Evolutionary conservation across 2,113 vertebrate genomes (phyloP), one percentile per base, ranked within the genome.

Genomic region (Hyperopisus bebe): DNA sequence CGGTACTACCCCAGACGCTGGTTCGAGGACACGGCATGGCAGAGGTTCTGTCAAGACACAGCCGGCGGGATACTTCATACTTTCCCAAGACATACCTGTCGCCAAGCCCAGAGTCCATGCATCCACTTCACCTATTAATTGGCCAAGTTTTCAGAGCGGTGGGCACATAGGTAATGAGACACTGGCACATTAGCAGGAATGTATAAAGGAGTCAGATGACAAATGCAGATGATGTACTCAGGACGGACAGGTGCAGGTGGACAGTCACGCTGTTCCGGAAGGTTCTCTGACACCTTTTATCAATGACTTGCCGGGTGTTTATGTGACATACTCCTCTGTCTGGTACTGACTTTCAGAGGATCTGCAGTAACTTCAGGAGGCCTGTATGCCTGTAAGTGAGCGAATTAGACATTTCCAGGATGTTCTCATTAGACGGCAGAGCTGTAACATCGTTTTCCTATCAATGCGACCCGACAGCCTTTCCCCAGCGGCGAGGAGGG

Each of bases 21-120:
- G 95, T 92, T 89, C 94, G 91, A 95, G 93, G 92, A 89, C 48
- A 82, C 91, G 88, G 92, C 90, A 93, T 92, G 10, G 31, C 89
- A 94, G 21, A 9, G 42, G 35, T 39, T 39, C 13, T 17, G 39
- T 86, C 86, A n/a, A n/a, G 24, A n/a, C n/a, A n/a, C 55, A 62
- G 55, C 70, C 21, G 46, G 17, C n/a, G 35, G 17, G 31, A 88
- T 55, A 21, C 89, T 93, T 92, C 90, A 91, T 92, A 87, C 89
- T 90, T 89, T 80, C 48, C 90, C 87, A 88, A 42, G 87, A 91
- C 90, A 85, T 90, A 91, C 55, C 91, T 48, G 89, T 90, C 90
- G 90, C 88, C 90, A 87, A 47, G 91, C 90, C 91, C 88, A 88
- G 90, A 42, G 39, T 91, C 89, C 15, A 27, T 47, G 35, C 44